Conservation (phyloP, 2,888 invertebrate genomes). For the Notocelia uddmanniana region DNA sequence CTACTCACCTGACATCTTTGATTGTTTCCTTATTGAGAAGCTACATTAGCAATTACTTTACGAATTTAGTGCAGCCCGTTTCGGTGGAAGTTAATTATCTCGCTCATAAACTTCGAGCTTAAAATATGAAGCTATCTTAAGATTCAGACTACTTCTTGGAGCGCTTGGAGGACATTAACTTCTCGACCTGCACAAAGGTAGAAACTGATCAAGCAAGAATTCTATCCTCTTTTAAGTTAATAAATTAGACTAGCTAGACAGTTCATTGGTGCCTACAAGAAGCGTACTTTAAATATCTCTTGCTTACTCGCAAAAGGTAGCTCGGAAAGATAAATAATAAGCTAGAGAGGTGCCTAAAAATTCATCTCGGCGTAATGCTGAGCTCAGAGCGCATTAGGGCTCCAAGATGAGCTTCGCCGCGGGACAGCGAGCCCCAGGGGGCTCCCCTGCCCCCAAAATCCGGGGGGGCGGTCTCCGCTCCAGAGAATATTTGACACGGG, state of each 20-base stretch:
- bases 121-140: neutral
- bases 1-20: conserved; percentile 7
- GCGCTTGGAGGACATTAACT: neutral
- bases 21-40: neutral
- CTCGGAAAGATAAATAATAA: conserved; percentile 25
- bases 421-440: conserved; percentile 84
- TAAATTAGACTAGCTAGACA: neutral
- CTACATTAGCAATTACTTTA: neutral
- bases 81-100: neutral
- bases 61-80: too few relatives aligned
- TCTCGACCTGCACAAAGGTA: neutral
- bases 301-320: conserved; percentile 3
- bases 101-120: neutral
- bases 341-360: conserved; percentile 69
- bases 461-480: conserved; percentile 82
- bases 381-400: conserved; percentile 82
- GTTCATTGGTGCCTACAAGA: neutral
- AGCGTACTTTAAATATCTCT: neutral
- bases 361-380: conserved; percentile 78
- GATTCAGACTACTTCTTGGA: neutral
- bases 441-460: conserved; percentile 70
- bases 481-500: conserved; percentile 86
- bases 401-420: conserved; percentile 85
- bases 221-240: neutral
- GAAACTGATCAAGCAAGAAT: neutral